Evolutionary conservation across 1,140 invertebrate genomes (phyloP).

Genomic region (Bombus breviceps): DNA sequence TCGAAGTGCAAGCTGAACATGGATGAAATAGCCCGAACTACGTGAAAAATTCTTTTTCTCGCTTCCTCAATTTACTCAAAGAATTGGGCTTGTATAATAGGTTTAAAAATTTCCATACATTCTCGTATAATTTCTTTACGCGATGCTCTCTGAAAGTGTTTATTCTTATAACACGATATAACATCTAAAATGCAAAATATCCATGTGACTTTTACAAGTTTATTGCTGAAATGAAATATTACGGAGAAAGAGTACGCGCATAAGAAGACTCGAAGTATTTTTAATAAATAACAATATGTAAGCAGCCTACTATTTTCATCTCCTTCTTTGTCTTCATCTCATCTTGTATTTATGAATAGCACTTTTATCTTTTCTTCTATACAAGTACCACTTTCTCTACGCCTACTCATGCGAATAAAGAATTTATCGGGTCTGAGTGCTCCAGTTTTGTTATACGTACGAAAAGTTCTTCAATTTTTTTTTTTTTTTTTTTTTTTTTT

Average conservation of each 20-base stretch:
- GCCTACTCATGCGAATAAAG: neutral
- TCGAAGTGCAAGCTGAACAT: neutral
- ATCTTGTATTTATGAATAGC: neutral
- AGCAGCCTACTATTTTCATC: neutral
- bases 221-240: no score
- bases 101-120: neutral
- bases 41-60: neutral
- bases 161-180: no score
- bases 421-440: neutral
- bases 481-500: neutral
- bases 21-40: neutral
- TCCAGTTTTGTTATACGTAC: neutral
- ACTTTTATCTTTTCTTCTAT: slow-evolving; percentile 17
- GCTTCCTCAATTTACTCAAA: neutral
- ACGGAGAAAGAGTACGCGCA: no score
- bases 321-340: neutral
- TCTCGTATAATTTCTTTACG: neutral
- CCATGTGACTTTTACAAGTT: no score
- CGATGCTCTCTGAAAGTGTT: neutral
- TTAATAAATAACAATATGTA: neutral
- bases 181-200: no score
- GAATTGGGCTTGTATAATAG: neutral
- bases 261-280: neutral
- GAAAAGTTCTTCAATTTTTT: neutral
- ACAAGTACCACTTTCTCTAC: neutral